Base-by-base conservation (phyloP, 2,113 vertebrate genomes). In the Burhinus bistriatus region DNA sequence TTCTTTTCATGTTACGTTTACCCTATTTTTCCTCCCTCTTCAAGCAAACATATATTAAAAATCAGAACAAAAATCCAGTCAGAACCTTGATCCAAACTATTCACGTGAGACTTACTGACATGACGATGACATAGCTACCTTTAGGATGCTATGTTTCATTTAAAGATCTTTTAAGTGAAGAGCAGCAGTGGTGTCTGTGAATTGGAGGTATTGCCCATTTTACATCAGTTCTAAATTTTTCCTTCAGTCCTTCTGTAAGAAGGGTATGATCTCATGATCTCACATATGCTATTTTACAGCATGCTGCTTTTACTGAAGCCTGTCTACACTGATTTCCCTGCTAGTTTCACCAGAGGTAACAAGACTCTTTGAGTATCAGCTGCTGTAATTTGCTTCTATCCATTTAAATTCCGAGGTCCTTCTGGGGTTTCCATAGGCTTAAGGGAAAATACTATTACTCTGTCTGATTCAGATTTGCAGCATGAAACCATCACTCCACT, bases 201-300 rank as follows among this genome's bases (percentile, higher is more conserved):
- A 44, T 70, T 80, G 30, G 19, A 51, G 23, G 1, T 42, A 25
- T 59, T 70, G 17, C 8, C 23, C n/a, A 42, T 3, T 70, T 81
- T 83, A 32, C 26, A 62, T 11, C 21, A 12, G 29, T 49, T n/a
- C 47, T 85, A 47, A 9, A 15, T 80, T 94, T 95, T 94, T 51
- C 58, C n/a, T 68, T 96, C 44, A 38, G 36, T 16, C 7, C 20
- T 89, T 47, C 16, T 89, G 1, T 91, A 42, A 71, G 47, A 86
- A 80, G 44, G 40, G 17, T 51, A 16, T 52, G 62, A 95, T 92
- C 94, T 95, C 71, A 16, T 52, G 62, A 95, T 92, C 94, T 95
- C 71, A 72, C 0, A 55, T 8, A 9, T 42, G 11, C 54, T 44
- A 91, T 93, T 83, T 61, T 36, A 36, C 2, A 21, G 44, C 23